Conservation (phyloP, 1,140 invertebrate genomes). For the Leptonema lineaticorne region DNA sequence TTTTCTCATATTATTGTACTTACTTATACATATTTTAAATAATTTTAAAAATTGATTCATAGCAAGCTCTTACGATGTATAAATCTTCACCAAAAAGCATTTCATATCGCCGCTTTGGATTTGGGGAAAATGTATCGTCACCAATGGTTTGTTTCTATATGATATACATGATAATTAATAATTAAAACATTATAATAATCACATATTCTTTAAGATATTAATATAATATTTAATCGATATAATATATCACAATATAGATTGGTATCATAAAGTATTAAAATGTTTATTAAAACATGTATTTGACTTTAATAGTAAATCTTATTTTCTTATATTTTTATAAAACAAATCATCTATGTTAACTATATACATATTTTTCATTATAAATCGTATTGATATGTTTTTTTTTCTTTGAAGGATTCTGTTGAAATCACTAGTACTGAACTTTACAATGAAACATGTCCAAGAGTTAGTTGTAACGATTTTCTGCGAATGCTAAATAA, state of each 20-base stretch:
- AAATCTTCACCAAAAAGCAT: conserved; percentile 85
- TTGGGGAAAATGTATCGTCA: conserved; percentile 49
- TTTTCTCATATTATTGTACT: not conserved
- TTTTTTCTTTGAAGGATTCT: conserved; percentile 62
- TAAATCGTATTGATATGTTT: not conserved
- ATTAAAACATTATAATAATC: too few species aligned
- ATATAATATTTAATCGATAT: too few species aligned
- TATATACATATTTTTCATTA: conserved; percentile 1
- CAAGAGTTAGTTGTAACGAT: conserved; percentile 83
- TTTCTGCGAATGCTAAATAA: conserved; percentile 72
- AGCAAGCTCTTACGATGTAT: conserved; percentile 85
- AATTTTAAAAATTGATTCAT: conserved; percentile 15
- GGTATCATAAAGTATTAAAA: too few species aligned
- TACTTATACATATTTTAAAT: not conserved
- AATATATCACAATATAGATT: too few species aligned
- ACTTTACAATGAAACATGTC: conserved; percentile 71
- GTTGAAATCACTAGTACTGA: conserved; percentile 67
- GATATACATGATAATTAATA: too few species aligned
- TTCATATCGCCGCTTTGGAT: conserved; percentile 75
- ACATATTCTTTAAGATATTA: too few species aligned
- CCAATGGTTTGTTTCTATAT: too few species aligned
- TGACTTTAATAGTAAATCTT: too few species aligned
- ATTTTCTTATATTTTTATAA: conserved; percentile 11
- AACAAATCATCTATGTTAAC: too few species aligned
- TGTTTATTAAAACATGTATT: too few species aligned